A percentile compares a stretch with the other conserved stretches of the same genome.
These are phyloP conservation scores for Mirza zaza DNA, from an alignment of 2,113 vertebrate species.

Conservation along the genomic window DNA sequence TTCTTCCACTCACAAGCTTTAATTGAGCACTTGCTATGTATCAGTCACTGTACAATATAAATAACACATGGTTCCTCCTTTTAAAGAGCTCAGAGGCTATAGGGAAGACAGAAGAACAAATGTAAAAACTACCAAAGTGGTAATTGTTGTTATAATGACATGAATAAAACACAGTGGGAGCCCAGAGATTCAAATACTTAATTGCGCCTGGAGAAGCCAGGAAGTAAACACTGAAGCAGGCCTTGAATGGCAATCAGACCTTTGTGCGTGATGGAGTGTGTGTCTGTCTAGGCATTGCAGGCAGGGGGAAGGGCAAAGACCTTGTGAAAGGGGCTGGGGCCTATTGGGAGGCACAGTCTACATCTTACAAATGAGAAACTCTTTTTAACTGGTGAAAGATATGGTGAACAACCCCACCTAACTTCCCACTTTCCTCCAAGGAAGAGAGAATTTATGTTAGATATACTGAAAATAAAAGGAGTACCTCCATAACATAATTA, in stretches of 20 bases:
- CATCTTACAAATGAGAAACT: background rate
- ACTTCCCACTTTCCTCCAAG: background rate
- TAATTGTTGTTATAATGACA: background rate
- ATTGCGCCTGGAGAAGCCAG: background rate
- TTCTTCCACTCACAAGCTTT: constrained; percentile 4
- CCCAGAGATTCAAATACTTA: background rate
- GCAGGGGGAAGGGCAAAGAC: background rate
- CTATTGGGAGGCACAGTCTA: background rate
- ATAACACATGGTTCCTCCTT: background rate
- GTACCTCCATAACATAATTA: background rate
- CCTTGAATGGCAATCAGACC: background rate
- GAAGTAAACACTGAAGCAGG: background rate
- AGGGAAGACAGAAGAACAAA: background rate
- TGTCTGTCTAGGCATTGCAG: background rate
- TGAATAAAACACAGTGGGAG: background rate
- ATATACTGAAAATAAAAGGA: background rate
- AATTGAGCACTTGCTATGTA: background rate
- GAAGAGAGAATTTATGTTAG: background rate
- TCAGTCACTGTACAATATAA: background rate
- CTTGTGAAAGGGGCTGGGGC: background rate
- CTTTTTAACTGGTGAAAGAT: background rate
- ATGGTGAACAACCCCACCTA: background rate
- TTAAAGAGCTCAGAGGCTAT: background rate
- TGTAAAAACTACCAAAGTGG: background rate
- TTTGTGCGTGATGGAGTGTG: background rate